Conservation (phyloP, 2,113 vertebrate genomes). For the Megaleporinus macrocephalus region DNA sequence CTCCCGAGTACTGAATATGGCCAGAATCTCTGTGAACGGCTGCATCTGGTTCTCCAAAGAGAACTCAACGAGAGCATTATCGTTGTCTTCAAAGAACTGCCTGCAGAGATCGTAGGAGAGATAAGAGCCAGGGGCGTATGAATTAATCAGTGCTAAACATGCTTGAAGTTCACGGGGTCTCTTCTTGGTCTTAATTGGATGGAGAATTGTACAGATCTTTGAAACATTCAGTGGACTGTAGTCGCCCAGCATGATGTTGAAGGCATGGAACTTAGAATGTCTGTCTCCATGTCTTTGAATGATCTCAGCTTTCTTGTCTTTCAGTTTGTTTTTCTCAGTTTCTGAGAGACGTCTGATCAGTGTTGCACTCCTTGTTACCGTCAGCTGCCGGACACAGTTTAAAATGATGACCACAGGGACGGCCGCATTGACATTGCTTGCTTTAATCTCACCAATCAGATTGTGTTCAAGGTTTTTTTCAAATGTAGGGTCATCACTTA, state of each 20-base stretch:
- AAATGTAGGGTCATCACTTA: neutral
- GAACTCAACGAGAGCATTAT: neutral
- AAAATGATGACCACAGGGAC: constrained; percentile 54
- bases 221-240: neutral
- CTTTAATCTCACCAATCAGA: neutral
- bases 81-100: constrained; percentile 47
- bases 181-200: rapidly evolving
- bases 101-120: constrained; percentile 57
- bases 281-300: neutral
- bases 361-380: neutral
- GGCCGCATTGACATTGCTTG: rapidly evolving
- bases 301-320: constrained; percentile 3
- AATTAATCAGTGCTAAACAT: constrained; percentile 54
- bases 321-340: neutral
- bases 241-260: constrained; percentile 58
- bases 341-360: neutral
- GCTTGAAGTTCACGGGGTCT: constrained; percentile 21
- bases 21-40: constrained; percentile 37
- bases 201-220: neutral
- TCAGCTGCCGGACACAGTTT: neutral
- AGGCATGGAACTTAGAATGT: constrained; percentile 46
- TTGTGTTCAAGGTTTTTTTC: constrained; percentile 3
- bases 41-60: constrained; percentile 54
- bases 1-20: constrained; percentile 35
- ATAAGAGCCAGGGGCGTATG: constrained; percentile 53